phyloP scores from a whole-genome alignment of 2,888 invertebrate species.

The Mesorhabditis sp. region DNA sequence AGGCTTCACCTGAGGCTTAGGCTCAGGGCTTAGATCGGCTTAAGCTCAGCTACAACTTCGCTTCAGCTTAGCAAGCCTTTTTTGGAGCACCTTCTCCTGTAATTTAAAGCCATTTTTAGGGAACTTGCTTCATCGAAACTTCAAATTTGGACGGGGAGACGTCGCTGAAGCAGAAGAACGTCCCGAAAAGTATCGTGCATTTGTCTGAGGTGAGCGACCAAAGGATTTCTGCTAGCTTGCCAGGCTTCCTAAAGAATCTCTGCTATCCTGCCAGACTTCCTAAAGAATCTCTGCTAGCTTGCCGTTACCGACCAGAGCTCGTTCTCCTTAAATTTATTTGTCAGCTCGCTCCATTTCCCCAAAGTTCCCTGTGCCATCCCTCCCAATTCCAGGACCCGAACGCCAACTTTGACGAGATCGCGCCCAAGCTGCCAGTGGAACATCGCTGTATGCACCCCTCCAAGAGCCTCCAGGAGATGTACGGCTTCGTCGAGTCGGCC shows the following conservation, averaged over 20 bases:
- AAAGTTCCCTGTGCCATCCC: no score
- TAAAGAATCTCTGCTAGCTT: background rate
- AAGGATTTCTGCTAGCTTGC: background rate
- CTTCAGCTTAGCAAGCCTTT: no score
- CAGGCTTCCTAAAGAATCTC: background rate
- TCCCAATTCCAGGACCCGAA: background rate
- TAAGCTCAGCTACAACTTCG: no score
- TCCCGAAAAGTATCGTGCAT: conserved; percentile 28
- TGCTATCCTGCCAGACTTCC: background rate
- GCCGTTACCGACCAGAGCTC: no score
- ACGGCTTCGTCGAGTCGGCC: conserved; percentile 65
- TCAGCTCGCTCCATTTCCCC: no score
- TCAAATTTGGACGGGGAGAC: conserved; percentile 94
- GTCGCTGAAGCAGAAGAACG: conserved; percentile 79
- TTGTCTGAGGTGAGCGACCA: conserved; percentile 67
- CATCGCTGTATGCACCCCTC: conserved; percentile 91
- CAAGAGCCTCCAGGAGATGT: conserved; percentile 89
- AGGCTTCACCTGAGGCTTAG: no score
- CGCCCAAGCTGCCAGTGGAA: conserved; percentile 69
- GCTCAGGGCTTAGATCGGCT: no score
- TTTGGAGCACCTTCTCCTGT: no score
- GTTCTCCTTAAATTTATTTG: no score
- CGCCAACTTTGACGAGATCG: conserved; percentile 13
- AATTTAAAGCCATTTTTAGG: conserved; percentile 58
- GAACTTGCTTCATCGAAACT: conserved; percentile 88